Conservation (phyloP, 2,113 vertebrate species). For the Poicephalus gulielmi region DNA sequence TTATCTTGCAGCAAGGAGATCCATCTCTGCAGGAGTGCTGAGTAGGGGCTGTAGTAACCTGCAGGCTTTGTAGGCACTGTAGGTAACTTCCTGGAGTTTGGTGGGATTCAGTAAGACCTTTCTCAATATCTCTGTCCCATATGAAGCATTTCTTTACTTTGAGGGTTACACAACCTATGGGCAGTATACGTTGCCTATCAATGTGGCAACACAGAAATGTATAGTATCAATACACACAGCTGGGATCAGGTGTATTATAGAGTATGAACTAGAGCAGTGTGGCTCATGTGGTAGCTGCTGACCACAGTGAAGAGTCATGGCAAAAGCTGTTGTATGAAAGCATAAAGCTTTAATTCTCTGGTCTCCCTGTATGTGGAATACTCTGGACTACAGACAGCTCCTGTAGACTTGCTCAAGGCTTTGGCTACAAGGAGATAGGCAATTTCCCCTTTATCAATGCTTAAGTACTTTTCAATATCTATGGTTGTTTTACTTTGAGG, state of each 20-base stretch:
- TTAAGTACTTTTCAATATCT: neutral
- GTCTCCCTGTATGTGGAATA: rapidly evolving
- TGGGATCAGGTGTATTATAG: too few species aligned
- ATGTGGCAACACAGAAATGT: neutral
- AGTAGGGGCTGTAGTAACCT: neutral
- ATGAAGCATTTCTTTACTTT: neutral
- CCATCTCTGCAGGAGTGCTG: neutral
- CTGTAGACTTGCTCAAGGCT: neutral
- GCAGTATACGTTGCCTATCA: neutral
- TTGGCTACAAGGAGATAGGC: neutral
- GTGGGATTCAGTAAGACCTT: neutral
- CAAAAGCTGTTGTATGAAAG: neutral
- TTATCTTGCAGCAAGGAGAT: neutral
- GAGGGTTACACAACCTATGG: neutral
- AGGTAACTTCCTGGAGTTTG: neutral
- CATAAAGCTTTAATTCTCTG: neutral
- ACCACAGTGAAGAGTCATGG: neutral
- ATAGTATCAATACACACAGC: too few species aligned
- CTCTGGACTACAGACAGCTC: neutral
- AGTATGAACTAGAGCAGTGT: neutral
- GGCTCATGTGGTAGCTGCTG: neutral
- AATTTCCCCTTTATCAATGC: neutral
- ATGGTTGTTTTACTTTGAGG: neutral
- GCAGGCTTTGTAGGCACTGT: too few species aligned
- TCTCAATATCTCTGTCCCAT: neutral